phyloP scores from a whole-genome alignment of 2,888 invertebrate species.

The Drosophila lutescens region DNA sequence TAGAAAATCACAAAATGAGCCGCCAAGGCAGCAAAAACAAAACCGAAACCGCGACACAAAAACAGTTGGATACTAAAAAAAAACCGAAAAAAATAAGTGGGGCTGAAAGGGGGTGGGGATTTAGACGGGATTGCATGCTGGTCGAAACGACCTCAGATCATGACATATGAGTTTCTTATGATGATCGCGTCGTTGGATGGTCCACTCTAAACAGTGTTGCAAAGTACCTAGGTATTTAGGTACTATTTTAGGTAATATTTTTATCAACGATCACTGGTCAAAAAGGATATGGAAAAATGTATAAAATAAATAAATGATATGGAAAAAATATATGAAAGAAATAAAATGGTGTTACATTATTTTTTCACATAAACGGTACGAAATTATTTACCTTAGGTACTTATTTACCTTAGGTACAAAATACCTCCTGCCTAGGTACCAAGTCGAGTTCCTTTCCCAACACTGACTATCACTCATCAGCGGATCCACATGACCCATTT shows the following conservation, averaged over 20 bases:
- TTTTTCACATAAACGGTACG: too few species aligned
- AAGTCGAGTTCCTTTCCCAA: neutral
- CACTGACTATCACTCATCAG: slow-evolving; percentile 31
- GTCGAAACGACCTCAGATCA: slow-evolving; percentile 54
- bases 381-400: neutral
- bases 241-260: too few species aligned
- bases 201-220: slow-evolving; percentile 22
- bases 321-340: too few species aligned
- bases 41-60: slow-evolving; percentile 5
- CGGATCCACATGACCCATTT: slow-evolving; percentile 25
- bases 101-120: slow-evolving; percentile 25
- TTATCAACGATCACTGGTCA: too few species aligned
- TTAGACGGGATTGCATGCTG: slow-evolving; percentile 53
- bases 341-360: too few species aligned
- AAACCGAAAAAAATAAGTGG: neutral
- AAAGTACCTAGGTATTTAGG: neutral
- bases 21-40: slow-evolving; percentile 10
- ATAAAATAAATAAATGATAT: too few species aligned
- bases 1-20: slow-evolving; percentile 55
- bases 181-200: slow-evolving; percentile 11
- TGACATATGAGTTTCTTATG: slow-evolving; percentile 60
- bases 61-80: slow-evolving; percentile 14
- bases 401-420: neutral
- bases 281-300: too few species aligned
- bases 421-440: neutral